These are phyloP conservation scores for Entomyzon cyanotis DNA, from an alignment of 2,113 vertebrate species.

Conservation along the genomic window DNA sequence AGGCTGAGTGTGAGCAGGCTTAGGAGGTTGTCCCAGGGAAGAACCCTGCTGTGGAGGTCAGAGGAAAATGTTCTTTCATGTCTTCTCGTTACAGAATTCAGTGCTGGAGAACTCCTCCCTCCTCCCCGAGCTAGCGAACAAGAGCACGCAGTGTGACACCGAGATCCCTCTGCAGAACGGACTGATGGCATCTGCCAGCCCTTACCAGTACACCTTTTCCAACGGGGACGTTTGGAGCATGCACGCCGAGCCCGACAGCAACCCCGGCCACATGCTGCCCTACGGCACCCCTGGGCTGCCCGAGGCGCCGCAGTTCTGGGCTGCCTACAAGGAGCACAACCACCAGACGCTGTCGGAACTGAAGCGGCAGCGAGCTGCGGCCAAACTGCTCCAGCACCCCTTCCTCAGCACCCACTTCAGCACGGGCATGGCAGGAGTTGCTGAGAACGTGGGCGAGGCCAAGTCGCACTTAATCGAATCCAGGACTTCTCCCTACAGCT, in stretches of 20 bases:
- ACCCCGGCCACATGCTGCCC: conserved; percentile 50
- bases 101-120: conserved; percentile 73
- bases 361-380: conserved; percentile 90
- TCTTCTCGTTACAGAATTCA: conserved; percentile 69
- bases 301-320: conserved; percentile 71
- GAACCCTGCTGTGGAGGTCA: accelerated
- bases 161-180: conserved; percentile 81
- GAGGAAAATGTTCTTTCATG: background rate
- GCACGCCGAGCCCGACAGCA: conserved; percentile 64
- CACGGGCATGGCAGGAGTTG: conserved; percentile 72
- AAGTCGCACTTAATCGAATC: conserved; percentile 83
- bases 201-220: conserved; percentile 75
- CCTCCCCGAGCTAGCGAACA: conserved; percentile 78
- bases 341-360: conserved; percentile 92
- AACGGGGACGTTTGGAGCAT: conserved; percentile 75
- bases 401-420: conserved; percentile 88
- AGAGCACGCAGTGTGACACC: conserved; percentile 74
- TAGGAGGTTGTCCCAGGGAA: background rate
- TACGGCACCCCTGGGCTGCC: conserved; percentile 53
- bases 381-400: conserved; percentile 88
- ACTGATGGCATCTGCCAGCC: conserved; percentile 69
- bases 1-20: background rate
- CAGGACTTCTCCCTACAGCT: conserved; percentile 86
- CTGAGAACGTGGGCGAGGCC: conserved; percentile 73
- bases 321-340: conserved; percentile 79